Base-by-base conservation (phyloP, 2,797 vertebrate genomes). In the Catamblyrhynchus diadema region DNA sequence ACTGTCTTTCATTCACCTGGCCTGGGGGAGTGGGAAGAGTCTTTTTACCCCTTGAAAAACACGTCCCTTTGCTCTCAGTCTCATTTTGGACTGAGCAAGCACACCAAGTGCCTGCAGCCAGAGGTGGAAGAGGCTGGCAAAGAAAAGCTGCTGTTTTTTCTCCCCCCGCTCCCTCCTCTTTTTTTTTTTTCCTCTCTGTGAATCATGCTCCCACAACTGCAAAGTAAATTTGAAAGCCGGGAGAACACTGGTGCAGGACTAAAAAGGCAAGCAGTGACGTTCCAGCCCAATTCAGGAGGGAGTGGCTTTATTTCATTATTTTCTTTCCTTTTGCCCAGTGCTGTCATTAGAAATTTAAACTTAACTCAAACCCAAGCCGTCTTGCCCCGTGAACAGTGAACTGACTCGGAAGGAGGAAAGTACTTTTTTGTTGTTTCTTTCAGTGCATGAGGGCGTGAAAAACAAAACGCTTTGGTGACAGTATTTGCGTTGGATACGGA, bases 131-230 rank as follows among this genome's bases (percentile, higher is more conserved):
- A 85, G 74, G 64, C 60, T 93, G 93, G 90, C 39, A 54, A 81
- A 95, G 93, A 92, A 97, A 97, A 96, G 70, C 90, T 91, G 72
- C 96, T 96, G 91, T 94, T 96, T 96, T 96, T 93, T 85, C 86
- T 91, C 10, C 48, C 50, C 12, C 25, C 8, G 0, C 27, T 4
- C 21, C 42, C 54, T 12, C 12, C n/a, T 9, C 14, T 8, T 6
- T 23, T 16, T 41, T 54, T 56, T 54, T 86, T 51, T 51, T 47
- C 9, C 30, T 45, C 69, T 79, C 70, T 91, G 73, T 82, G 83
- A 98, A 96, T 98, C 97, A 98, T 81, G 82, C 94, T 97, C 96
- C 91, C 97, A 96, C 96, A 96, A 96, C 96, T 96, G 97, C 96
- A 97, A 85, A 97, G 95, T 96, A 90, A 89, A 96, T 97, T 97